Evolutionary conservation across 2,113 vertebrate genomes (phyloP).

Genomic region (Apodemus sylvaticus): DNA sequence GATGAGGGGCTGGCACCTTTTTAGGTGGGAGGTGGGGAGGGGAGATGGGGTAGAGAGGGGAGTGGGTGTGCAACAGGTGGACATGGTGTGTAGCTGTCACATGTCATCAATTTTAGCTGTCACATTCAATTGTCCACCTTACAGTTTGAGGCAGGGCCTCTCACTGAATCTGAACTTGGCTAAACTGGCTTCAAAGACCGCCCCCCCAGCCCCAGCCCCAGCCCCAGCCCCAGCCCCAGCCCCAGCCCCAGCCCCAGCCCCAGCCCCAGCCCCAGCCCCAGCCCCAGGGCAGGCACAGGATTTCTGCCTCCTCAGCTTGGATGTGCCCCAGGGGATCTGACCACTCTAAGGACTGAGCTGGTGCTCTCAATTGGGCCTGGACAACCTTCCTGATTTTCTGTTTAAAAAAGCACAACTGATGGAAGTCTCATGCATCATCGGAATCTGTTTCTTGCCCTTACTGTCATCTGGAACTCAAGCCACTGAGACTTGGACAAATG

Average conservation of each 20-base stretch:
- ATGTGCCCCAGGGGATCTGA: neutral
- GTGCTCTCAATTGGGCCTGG: neutral
- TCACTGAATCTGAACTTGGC: neutral
- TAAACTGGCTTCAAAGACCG: neutral
- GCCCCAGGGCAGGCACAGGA: neutral
- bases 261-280: neutral
- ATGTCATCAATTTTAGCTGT: neutral
- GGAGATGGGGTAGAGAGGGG: neutral
- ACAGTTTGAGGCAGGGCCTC: neutral
- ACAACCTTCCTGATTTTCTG: neutral
- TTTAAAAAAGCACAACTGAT: neutral
- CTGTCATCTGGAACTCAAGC: neutral
- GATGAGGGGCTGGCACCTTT: too few relatives aligned
- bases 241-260: fast-evolving
- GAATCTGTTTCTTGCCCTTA: neutral
- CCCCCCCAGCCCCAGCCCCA: neutral
- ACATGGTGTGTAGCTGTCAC: neutral
- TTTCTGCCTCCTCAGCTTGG: neutral
- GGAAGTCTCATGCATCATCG: neutral
- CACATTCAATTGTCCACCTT: neutral
- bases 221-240: neutral
- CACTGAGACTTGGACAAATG: neutral
- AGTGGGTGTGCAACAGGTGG: neutral
- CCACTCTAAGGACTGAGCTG: neutral
- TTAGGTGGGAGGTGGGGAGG: neutral